Conservation (phyloP, 2,888 invertebrate species). For the Stomorhina lunata region DNA sequence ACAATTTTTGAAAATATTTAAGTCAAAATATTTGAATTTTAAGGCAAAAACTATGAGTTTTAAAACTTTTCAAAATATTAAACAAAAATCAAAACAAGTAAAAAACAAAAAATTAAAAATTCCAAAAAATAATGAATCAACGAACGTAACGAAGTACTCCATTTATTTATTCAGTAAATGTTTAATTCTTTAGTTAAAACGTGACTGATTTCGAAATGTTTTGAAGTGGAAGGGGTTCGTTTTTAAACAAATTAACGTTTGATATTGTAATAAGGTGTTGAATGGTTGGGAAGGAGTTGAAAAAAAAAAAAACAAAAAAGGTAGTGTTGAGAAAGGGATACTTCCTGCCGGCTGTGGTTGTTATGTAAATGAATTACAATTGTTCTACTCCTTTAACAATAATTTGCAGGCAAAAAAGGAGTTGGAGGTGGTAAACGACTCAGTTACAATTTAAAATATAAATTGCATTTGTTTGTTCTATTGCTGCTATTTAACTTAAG, state of each 20-base stretch:
- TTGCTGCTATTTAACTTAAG: slow-evolving; percentile 57
- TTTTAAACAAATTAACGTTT: slow-evolving; percentile 3
- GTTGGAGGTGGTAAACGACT: background rate
- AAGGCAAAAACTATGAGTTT: slow-evolving; percentile 41
- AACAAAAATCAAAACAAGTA: slow-evolving; percentile 56
- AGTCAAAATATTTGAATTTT: slow-evolving; percentile 26
- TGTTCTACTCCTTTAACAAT: background rate
- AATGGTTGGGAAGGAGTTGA: background rate
- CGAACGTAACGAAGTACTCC: slow-evolving; percentile 8
- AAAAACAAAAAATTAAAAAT: slow-evolving; percentile 9
- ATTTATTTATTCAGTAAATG: no score
- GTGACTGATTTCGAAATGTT: background rate
- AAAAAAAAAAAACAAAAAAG: background rate
- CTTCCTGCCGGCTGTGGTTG: slow-evolving; percentile 3
- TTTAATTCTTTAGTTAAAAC: slow-evolving; percentile 22
- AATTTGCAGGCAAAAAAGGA: background rate
- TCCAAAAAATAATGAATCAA: slow-evolving; percentile 26
- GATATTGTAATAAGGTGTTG: slow-evolving; percentile 3
- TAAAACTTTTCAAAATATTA: slow-evolving; percentile 17
- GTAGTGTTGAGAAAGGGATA: background rate
- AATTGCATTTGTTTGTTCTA: slow-evolving; percentile 35
- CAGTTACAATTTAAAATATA: slow-evolving; percentile 24
- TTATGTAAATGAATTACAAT: background rate
- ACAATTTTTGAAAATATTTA: slow-evolving; percentile 42
- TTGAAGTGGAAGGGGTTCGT: background rate